These are phyloP conservation scores for Tragelaphus strepsiceros DNA, from an alignment of 2,113 vertebrate species.

Conservation along the genomic window DNA sequence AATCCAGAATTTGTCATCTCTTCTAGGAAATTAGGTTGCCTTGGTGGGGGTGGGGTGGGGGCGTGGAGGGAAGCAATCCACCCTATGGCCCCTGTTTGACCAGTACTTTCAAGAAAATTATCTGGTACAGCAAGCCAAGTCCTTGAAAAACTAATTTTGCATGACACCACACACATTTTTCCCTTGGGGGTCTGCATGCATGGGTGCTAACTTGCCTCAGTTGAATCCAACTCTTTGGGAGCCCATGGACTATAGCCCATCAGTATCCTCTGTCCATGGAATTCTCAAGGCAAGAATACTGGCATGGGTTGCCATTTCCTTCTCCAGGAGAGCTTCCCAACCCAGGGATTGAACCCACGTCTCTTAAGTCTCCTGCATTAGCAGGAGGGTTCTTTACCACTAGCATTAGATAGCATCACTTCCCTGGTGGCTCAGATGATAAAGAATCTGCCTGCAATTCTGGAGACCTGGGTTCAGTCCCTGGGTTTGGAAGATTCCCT, in stretches of 20 bases:
- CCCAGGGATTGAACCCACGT: background rate
- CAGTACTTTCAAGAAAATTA: background rate
- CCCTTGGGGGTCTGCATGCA: background rate
- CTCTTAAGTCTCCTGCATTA: background rate
- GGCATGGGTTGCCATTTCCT: background rate
- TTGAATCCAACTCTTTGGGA: background rate
- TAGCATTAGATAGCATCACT: background rate
- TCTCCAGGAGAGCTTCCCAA: background rate
- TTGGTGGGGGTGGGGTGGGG: background rate
- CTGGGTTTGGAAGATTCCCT: background rate
- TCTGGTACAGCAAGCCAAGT: background rate
- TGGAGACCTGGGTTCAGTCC: background rate
- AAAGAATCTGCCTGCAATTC: background rate
- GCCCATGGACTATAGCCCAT: background rate
- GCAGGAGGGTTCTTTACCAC: background rate
- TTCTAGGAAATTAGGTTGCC: slow-evolving; percentile 26
- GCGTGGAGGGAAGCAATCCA: background rate
- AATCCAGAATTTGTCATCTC: slow-evolving; percentile 23
- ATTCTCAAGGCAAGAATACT: background rate
- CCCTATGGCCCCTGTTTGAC: background rate
- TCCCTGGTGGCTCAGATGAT: background rate
- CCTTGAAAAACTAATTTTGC: background rate
- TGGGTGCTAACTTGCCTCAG: background rate
- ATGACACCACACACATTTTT: background rate
- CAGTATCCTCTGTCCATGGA: background rate